These are phyloP conservation scores for Sympetrum striolatum DNA, from an alignment of 2,888 invertebrate genomes.

Conservation along the genomic window DNA sequence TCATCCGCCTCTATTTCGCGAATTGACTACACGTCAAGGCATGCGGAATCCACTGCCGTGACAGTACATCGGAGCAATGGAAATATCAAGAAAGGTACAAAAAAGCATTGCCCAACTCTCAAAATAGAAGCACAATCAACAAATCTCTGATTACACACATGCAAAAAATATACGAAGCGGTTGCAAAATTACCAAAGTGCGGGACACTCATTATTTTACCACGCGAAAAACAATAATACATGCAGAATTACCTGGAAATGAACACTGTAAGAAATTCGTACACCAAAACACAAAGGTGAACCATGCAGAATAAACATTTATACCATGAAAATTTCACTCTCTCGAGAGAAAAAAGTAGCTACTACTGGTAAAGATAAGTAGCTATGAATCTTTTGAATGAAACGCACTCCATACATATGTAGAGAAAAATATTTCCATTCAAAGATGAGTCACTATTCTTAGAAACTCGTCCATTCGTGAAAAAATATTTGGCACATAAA, in stretches of 20 bases:
- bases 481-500: too few relatives aligned
- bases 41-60: too few relatives aligned
- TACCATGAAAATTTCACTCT: neutral
- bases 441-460: too few relatives aligned
- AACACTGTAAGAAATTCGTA: neutral
- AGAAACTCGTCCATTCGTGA: too few relatives aligned
- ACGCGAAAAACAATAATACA: neutral
- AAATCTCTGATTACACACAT: neutral
- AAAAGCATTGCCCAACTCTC: constrained; percentile 32
- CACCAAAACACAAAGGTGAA: neutral
- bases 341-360: neutral
- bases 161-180: constrained; percentile 9
- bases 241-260: constrained; percentile 7
- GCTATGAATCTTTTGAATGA: too few relatives aligned
- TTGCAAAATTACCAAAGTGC: neutral
- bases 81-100: neutral
- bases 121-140: constrained; percentile 34
- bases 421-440: too few relatives aligned
- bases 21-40: too few relatives aligned
- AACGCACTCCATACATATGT: too few relatives aligned
- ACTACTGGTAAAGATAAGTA: too few relatives aligned
- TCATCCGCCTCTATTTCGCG: too few relatives aligned
- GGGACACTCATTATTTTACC: neutral
- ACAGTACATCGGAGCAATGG: neutral
- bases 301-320: neutral